Conservation (phyloP, 1,140 invertebrate species). For the Scylla paramamosain region DNA sequence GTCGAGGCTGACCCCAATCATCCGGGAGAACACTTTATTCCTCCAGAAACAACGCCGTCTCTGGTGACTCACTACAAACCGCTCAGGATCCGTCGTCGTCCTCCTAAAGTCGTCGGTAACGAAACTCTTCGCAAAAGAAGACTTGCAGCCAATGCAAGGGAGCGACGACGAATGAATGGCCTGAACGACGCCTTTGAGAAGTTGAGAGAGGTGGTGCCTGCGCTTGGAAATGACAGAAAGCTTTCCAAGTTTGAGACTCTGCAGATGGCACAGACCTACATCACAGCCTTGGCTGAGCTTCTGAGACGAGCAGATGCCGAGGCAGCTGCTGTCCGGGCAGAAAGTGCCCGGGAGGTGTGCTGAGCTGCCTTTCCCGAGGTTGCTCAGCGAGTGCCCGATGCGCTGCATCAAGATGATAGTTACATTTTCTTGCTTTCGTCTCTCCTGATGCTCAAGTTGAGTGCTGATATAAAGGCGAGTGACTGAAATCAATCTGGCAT, state of each 20-base stretch:
- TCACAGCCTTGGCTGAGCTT: constrained; percentile 62
- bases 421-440: not conserved
- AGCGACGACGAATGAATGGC: constrained; percentile 90
- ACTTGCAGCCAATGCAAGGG: constrained; percentile 88
- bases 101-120: constrained; percentile 60
- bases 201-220: constrained; percentile 57
- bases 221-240: constrained; percentile 60
- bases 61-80: constrained; percentile 65
- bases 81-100: constrained; percentile 57
- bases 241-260: constrained; percentile 68
- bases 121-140: constrained; percentile 81
- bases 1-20: not conserved
- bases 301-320: constrained; percentile 80
- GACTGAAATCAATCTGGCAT: not conserved
- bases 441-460: not conserved
- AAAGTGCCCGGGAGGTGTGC: not conserved
- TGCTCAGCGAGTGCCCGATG: not conserved
- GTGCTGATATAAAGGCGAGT: not conserved
- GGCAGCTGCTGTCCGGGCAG: not conserved
- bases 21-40: constrained; percentile 58
- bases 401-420: not conserved
- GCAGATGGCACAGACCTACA: constrained; percentile 72
- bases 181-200: constrained; percentile 90
- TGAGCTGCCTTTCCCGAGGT: not conserved
- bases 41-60: constrained; percentile 38